Evolutionary conservation across 2,888 invertebrate species (phyloP).

Genomic region (Orgyia antiqua): DNA sequence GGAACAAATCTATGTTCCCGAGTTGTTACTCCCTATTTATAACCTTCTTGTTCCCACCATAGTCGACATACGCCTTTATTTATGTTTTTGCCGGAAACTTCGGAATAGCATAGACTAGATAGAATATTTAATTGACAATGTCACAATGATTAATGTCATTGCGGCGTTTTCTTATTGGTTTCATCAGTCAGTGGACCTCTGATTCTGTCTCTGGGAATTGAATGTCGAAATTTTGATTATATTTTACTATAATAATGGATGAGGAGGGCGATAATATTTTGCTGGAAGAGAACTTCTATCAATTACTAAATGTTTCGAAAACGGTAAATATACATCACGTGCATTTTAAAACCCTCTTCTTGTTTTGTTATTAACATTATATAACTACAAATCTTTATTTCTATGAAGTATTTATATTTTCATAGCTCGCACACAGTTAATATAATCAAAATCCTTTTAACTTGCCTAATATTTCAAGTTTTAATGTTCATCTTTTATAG

Average conservation of each 20-base stretch:
- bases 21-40: too few relatives aligned
- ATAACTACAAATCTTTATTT: not conserved
- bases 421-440: not conserved
- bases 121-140: too few relatives aligned
- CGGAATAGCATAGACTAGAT: too few relatives aligned
- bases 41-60: too few relatives aligned
- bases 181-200: too few relatives aligned
- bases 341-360: constrained; percentile 30
- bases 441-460: too few relatives aligned
- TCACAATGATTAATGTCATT: too few relatives aligned
- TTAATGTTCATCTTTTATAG: constrained; percentile 25
- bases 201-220: constrained; percentile 4
- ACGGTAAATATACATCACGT: constrained; percentile 81
- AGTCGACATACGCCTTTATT: too few relatives aligned
- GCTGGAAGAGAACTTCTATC: constrained; percentile 91
- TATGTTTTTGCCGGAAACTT: too few relatives aligned
- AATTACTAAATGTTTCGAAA: constrained; percentile 90
- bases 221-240: constrained; percentile 25
- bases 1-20: too few relatives aligned
- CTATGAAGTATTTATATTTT: not conserved
- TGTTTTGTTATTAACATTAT: not conserved
- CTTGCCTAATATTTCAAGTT: too few relatives aligned
- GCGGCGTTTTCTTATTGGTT: too few relatives aligned
- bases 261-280: constrained; percentile 82
- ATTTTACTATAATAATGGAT: constrained; percentile 71